A percentile compares a stretch with the other conserved stretches of the same genome.
Conservation (phyloP, 2,113 vertebrate species). For the Jaculus jaculus region DNA sequence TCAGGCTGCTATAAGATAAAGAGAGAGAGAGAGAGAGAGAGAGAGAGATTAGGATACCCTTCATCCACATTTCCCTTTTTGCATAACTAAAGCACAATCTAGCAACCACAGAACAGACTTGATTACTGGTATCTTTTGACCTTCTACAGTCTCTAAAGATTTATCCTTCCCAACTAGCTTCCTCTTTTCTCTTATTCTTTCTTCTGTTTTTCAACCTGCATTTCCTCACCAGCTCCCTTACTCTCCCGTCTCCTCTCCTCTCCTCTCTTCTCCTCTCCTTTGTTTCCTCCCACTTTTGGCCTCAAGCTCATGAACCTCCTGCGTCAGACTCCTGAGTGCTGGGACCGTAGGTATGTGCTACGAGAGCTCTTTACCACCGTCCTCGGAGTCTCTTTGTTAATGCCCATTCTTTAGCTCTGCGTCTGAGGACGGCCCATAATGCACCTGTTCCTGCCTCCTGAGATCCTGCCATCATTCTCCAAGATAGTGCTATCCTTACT, state of each 20-base stretch:
- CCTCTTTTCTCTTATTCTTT: neutral
- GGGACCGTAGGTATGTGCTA: too few species aligned
- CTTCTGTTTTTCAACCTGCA: neutral
- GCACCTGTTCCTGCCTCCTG: neutral
- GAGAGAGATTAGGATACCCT: accelerated
- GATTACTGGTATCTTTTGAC: neutral
- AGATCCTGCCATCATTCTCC: neutral
- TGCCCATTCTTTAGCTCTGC: neutral
- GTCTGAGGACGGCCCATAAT: too few species aligned
- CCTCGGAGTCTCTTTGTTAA: neutral
- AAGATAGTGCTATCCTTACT: too few species aligned
- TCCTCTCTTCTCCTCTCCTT: too few species aligned
- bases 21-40: neutral
- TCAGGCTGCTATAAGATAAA: neutral
- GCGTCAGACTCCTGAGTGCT: neutral
- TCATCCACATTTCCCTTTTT: neutral
- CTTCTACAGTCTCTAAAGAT: neutral
- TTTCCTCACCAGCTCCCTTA: neutral
- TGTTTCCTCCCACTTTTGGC: neutral
- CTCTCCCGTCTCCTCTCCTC: too few species aligned
- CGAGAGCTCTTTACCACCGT: neutral
- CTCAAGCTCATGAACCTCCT: neutral
- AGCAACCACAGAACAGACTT: neutral
- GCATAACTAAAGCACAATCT: neutral
- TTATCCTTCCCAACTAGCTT: neutral